These are phyloP conservation scores for Phengaris alcon DNA, from an alignment of 2,888 invertebrate species.

Conservation along the genomic window DNA sequence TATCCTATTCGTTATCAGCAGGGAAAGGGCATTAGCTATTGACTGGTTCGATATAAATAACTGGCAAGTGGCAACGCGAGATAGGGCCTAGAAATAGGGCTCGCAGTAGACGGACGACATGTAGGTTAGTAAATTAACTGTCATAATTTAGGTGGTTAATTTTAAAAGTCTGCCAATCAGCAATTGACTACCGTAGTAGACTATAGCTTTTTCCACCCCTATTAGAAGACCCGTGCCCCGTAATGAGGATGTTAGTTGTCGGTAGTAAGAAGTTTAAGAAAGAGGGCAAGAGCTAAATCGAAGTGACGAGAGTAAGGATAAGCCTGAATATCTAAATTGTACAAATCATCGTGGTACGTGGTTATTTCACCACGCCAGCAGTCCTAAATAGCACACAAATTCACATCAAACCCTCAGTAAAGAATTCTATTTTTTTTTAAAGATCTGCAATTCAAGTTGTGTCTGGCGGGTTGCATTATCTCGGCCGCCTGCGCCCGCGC, in stretches of 20 bases:
- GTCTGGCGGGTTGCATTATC: neutral
- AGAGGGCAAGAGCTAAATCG: too few species aligned
- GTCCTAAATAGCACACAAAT: neutral
- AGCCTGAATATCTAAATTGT: neutral
- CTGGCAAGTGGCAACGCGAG: slow-evolving; percentile 4
- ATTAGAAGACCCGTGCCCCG: too few species aligned
- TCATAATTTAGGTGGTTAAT: too few species aligned
- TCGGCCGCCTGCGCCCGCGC: slow-evolving; percentile 3
- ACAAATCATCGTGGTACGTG: too few species aligned
- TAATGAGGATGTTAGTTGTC: too few species aligned
- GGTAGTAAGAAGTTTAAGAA: too few species aligned
- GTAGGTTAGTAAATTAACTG: too few species aligned
- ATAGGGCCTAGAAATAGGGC: slow-evolving; percentile 23
- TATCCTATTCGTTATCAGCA: slow-evolving; percentile 7
- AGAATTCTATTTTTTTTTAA: neutral
- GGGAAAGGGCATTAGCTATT: slow-evolving; percentile 24
- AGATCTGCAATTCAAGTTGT: slow-evolving; percentile 8
- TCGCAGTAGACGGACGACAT: neutral
- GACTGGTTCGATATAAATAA: slow-evolving; percentile 1
- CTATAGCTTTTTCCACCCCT: too few species aligned
- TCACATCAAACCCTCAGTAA: neutral
- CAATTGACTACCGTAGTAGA: too few species aligned
- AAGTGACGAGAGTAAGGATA: too few species aligned
- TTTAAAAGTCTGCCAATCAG: too few species aligned
- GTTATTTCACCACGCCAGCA: too few species aligned